phyloP scores from a whole-genome alignment of 2,888 invertebrate species.

The Pseudococcus jackbeardsleyi region DNA sequence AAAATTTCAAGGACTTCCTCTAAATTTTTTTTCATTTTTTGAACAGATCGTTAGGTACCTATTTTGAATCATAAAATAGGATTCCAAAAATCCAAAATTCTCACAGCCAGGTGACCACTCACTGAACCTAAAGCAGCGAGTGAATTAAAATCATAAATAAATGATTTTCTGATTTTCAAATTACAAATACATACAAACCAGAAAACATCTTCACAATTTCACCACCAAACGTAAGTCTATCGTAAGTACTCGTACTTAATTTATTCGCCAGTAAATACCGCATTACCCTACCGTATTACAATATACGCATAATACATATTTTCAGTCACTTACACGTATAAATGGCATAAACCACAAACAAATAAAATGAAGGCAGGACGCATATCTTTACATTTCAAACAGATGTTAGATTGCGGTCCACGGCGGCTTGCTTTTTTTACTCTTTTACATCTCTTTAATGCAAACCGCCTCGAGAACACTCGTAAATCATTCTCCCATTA shows the following conservation, averaged over 20 bases:
- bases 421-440: background rate
- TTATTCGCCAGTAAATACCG: background rate
- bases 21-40: too few species aligned
- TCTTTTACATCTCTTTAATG: constrained; percentile 17
- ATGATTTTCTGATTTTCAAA: too few species aligned
- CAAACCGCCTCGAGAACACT: constrained; percentile 48
- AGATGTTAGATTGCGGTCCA: constrained; percentile 23
- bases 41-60: too few species aligned
- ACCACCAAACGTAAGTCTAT: too few species aligned
- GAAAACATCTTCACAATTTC: too few species aligned
- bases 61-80: too few species aligned
- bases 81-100: too few species aligned
- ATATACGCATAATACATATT: background rate
- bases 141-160: too few species aligned
- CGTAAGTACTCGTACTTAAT: background rate
- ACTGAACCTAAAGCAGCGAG: too few species aligned
- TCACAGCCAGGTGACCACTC: too few species aligned
- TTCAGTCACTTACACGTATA: background rate
- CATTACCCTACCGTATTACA: background rate
- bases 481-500: constrained; percentile 47
- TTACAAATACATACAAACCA: too few species aligned
- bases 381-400: constrained; percentile 10
- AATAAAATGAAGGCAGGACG: background rate
- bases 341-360: background rate
- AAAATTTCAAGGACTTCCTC: too few species aligned